Base-by-base conservation (phyloP, 2,888 invertebrate species). In the Polydrusus pterygomalis region DNA sequence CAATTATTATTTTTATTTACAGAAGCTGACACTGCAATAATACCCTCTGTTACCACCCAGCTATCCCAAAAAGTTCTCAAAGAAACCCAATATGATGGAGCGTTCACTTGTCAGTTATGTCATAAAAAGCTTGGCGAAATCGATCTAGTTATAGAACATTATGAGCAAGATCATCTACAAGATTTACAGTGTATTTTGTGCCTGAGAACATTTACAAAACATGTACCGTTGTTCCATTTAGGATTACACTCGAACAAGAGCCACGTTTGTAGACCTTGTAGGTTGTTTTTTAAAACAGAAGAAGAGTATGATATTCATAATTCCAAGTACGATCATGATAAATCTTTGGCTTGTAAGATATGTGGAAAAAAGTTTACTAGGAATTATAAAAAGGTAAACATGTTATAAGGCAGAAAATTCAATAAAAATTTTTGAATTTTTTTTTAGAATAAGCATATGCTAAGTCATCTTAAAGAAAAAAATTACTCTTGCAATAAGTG, bases 401-500 rank as follows among this genome's bases (percentile, higher is more conserved):
- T 25, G 25, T 25, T 25, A 40, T 9, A 40, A 40, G 8, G 10
- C 1, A 40, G n/a, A n/a, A n/a, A n/a, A n/a, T n/a, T n/a, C n/a
- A n/a, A n/a, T n/a, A n/a, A n/a, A n/a, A 9, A n/a, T 43, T 43
- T 47, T 17, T 17, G 15, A 30, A 10, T 64, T 18, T 63, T n/a
- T 60, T 69, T 70, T 54, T 47, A 75, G 76, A 75, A 78, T 58
- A 78, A 78, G 30, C 78, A 78, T 45, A 78, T 78, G 78, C 20
- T 78, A 11, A 75, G 73, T 25, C 78, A 78, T 58, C 70, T 74
- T 18, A 73, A 75, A 18, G 76, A 78, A 40, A 78, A 78, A 40
- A 76, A 78, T 45, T 78, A 76, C 47, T 75, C 75, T 13, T 78
- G 78, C 18, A 78, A 69, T 43, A 75, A 78, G 38, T 78, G 78